Evolutionary conservation across 2,888 invertebrate species (phyloP).

Genomic region (Odontomyia ornata): DNA sequence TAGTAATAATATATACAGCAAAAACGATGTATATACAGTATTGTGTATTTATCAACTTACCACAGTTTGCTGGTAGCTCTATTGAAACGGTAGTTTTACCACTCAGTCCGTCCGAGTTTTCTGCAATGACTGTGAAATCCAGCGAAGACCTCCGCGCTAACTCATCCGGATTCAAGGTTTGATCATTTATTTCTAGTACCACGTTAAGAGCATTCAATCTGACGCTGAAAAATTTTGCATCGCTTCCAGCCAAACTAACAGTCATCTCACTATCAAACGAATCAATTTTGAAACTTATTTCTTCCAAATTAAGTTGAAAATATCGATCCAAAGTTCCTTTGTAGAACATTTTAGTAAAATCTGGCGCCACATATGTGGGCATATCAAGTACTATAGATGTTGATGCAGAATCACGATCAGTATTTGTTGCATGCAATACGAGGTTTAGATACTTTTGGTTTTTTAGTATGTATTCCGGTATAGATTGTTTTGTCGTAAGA

Average conservation of each 20-base stretch:
- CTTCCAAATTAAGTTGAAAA: slow-evolving; percentile 13
- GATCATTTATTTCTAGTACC: slow-evolving; percentile 2
- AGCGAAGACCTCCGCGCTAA: slow-evolving; percentile 1
- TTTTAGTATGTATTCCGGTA: neutral
- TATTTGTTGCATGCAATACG: neutral
- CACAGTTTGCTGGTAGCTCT: slow-evolving; percentile 11
- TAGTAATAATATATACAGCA: too few species aligned
- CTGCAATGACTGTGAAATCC: slow-evolving; percentile 5
- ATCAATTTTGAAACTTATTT: neutral
- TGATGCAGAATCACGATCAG: slow-evolving; percentile 3
- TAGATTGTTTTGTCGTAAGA: neutral
- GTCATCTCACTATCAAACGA: slow-evolving; percentile 3
- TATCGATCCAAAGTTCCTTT: slow-evolving; percentile 30
- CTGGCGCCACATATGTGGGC: slow-evolving; percentile 6
- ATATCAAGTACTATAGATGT: slow-evolving; percentile 18
- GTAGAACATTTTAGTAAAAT: slow-evolving; percentile 19
- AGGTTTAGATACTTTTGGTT: slow-evolving; percentile 7
- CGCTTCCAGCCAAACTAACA: neutral
- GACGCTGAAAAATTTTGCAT: slow-evolving; percentile 21
- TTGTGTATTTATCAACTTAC: neutral
- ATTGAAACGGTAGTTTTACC: slow-evolving; percentile 4
- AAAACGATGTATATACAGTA: too few species aligned
- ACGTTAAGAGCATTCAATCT: neutral
- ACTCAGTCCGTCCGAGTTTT: neutral
- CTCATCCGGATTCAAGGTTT: slow-evolving; percentile 14